Conservation (phyloP, 2,113 vertebrate species). For the Rynchops niger region DNA sequence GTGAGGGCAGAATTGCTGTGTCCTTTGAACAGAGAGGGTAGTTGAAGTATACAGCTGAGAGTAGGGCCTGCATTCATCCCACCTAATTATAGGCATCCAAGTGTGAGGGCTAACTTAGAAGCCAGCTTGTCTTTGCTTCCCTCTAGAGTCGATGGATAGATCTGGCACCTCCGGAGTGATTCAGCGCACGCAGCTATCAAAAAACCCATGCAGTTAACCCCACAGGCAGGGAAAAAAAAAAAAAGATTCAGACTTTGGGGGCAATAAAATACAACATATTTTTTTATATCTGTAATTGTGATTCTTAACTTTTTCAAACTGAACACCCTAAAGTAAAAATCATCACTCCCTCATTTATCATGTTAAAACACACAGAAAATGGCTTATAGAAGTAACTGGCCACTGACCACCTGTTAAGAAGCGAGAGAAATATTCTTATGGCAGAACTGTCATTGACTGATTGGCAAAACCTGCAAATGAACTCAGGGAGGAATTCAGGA, state of each 20-base stretch:
- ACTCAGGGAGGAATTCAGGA: background rate
- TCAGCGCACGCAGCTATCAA: background rate
- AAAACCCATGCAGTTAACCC: background rate
- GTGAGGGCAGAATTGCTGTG: background rate
- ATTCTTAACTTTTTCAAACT: background rate
- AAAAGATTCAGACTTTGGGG: accelerated
- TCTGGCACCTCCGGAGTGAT: background rate
- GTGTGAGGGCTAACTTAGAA: background rate
- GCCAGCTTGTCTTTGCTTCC: conserved; percentile 31
- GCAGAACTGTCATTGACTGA: background rate
- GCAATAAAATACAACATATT: background rate
- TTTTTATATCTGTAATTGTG: background rate
- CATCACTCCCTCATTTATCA: background rate
- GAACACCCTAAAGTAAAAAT: background rate
- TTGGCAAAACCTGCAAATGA: background rate
- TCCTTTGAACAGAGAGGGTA: background rate
- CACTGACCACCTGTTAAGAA: background rate
- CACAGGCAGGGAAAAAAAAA: accelerated
- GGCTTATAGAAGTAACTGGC: background rate
- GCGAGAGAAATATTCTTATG: background rate
- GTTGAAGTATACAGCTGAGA: background rate
- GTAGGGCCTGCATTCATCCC: background rate
- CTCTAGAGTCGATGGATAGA: background rate
- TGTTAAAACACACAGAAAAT: background rate
- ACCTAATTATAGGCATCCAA: background rate